Evolutionary conservation across 2,888 invertebrate species (phyloP), one percentile per base, ranked within the genome.

Genomic region (Ceramica pisi): DNA sequence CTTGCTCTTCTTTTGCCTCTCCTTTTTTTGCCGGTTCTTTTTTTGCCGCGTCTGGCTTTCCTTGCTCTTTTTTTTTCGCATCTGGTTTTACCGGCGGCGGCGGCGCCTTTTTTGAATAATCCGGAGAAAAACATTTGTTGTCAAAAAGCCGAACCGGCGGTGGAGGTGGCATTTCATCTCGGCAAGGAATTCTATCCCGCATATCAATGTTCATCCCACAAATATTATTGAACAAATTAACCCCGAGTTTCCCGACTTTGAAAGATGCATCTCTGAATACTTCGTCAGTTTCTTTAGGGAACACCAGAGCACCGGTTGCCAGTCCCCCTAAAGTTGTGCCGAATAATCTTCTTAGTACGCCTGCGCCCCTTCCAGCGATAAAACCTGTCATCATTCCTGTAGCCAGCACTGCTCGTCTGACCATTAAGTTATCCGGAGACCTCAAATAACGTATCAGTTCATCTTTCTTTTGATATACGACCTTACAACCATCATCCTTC

Each of bases 361-460:
- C 85, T 12, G 9, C 38, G 0, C 80, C 71, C 23, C 72, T 67
- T 0, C 81, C 85, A 0, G 85, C 2, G 2, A 87, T 75, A n/a
- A 68, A 89, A 0, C 93, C 93, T 2, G 85, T 55, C 0, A 81
- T 2, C 0, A 87, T 84, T 0, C 93, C 90, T 0, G 81, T 0
- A 0, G 81, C 87, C 0, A 94, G 84, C 0, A 89, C 81, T 0
- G 80, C 90, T 69, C 86, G 87, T 23, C 94, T 87, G 0, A 90
- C 0, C 0, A 5, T 1, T 0, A 89, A 35, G 26, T 92, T 94
- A 0, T 90, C 75, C 0, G 88, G 87, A 69, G 87, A 79, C 21
- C 93, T 87, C 91, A 94, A 90, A 19, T 75, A 89, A 0, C 44
- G 51, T 19, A 88, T 84, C 5, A 91, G 85, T 0, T 89, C 78